phyloP scores from a whole-genome alignment of 2,888 invertebrate species.

The Euplexia lucipara region DNA sequence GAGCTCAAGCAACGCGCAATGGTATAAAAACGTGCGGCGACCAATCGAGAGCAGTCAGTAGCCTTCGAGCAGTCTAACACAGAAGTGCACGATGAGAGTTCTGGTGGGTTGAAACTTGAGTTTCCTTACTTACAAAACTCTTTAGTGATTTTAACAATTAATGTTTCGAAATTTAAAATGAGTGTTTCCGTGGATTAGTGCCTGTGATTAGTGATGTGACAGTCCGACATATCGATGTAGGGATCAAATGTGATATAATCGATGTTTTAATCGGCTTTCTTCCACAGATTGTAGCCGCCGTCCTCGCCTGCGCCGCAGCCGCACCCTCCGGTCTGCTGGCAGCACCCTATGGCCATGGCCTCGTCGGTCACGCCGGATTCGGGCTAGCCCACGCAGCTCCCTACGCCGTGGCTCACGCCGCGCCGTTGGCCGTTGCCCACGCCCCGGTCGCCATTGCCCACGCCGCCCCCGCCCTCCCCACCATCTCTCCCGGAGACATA shows the following conservation, averaged over 20 bases:
- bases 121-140: constrained; percentile 63
- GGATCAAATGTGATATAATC: constrained; percentile 56
- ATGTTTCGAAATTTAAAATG: constrained; percentile 26
- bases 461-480: constrained; percentile 78
- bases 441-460: constrained; percentile 75
- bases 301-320: constrained; percentile 87
- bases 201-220: constrained; percentile 63
- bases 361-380: constrained; percentile 67
- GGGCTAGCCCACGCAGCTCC: constrained; percentile 74
- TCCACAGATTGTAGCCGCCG: constrained; percentile 91
- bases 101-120: constrained; percentile 83
- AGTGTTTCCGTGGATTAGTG: constrained; percentile 59
- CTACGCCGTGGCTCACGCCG: constrained; percentile 67
- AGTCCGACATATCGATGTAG: constrained; percentile 42
- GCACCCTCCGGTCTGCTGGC: constrained; percentile 84
- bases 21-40: constrained; percentile 85
- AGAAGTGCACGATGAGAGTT: constrained; percentile 91
- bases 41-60: constrained; percentile 89
- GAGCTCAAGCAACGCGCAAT: constrained; percentile 73
- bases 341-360: constrained; percentile 76
- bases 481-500: constrained; percentile 87
- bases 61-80: constrained; percentile 90
- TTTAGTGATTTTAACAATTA: constrained; percentile 49
- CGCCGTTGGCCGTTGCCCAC: constrained; percentile 68
- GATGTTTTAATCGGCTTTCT: constrained; percentile 67